Evolutionary conservation across 30 jellyfish, hydroid and myxozoan species (phyloP), one percentile per base, ranked within the genome.

Genomic region (Sanderia malayensis): DNA sequence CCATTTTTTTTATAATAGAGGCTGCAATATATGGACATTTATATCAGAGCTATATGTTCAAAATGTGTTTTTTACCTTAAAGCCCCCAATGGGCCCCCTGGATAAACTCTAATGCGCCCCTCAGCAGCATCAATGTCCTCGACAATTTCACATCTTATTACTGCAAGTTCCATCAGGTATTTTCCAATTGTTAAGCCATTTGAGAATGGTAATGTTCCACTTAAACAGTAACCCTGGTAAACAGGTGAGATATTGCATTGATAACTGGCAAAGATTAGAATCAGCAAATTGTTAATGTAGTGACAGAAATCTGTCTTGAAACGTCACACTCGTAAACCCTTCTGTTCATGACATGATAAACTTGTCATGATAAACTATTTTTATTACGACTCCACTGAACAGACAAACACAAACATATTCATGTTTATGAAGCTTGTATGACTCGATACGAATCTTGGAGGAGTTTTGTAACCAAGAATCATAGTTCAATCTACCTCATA

Each of bases 191-290:
- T 88, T 1, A 64, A 70, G 11, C 97, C 95, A 57, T 75, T 73
- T 11, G 95, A 88, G 55, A 87, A 74, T 25, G 96, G 96, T 13
- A 87, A 57, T 34, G 96, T 79, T 6, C 96, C 96, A 71, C 88
- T 67, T 44, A 87, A 37, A 60, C 86, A 73, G 59, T 87, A 87
- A 15, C 94, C 96, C 96, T 87, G 47, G 24, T 37, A 34, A 58
- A n/a, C n/a, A n/a, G n/a, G n/a, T n/a, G n/a, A n/a, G n/a, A n/a
- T n/a, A n/a, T n/a, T n/a, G n/a, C n/a, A n/a, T n/a, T n/a, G n/a
- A n/a, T n/a, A n/a, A n/a, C n/a, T n/a, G n/a, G n/a, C n/a, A n/a
- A n/a, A n/a, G n/a, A n/a, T n/a, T n/a, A n/a, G n/a, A n/a, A n/a
- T n/a, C n/a, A n/a, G n/a, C n/a, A n/a, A n/a, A n/a, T n/a, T n/a